Evolutionary conservation across 1,140 invertebrate genomes (phyloP).

Genomic region (Drosophila littoralis): DNA sequence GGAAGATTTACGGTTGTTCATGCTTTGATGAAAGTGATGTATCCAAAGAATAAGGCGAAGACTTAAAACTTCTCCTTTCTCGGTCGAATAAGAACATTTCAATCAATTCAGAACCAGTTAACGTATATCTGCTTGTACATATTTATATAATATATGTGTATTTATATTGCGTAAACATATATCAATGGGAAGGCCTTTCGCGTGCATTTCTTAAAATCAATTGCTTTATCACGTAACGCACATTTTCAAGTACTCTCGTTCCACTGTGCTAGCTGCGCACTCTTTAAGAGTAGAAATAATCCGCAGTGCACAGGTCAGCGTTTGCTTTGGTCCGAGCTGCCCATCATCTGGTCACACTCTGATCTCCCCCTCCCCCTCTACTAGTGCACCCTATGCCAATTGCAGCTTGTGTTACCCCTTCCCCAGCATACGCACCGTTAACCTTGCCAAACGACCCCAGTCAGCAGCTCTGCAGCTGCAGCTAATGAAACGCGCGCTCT

Average conservation of each 20-base stretch:
- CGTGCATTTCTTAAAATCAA: too few relatives aligned
- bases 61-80: too few relatives aligned
- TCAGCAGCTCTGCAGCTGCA: slow-evolving; percentile 45
- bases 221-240: neutral
- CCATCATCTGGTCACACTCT: slow-evolving; percentile 29
- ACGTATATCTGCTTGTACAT: neutral
- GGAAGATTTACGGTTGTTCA: too few relatives aligned
- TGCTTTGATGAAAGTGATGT: too few relatives aligned
- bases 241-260: neutral
- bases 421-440: slow-evolving; percentile 31
- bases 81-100: too few relatives aligned
- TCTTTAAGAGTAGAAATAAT: slow-evolving; percentile 27
- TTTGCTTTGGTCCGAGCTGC: slow-evolving; percentile 23
- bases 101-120: too few relatives aligned
- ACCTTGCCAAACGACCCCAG: slow-evolving; percentile 57
- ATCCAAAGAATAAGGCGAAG: too few relatives aligned
- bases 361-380: slow-evolving; percentile 18
- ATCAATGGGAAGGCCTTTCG: too few relatives aligned
- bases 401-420: slow-evolving; percentile 15
- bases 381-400: slow-evolving; percentile 8
- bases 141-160: neutral
- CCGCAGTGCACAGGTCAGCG: slow-evolving; percentile 53
- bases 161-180: too few relatives aligned
- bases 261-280: slow-evolving; percentile 3
- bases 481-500: slow-evolving; percentile 38